Conservation (phyloP, 1,140 invertebrate genomes). For the Apis florea region DNA sequence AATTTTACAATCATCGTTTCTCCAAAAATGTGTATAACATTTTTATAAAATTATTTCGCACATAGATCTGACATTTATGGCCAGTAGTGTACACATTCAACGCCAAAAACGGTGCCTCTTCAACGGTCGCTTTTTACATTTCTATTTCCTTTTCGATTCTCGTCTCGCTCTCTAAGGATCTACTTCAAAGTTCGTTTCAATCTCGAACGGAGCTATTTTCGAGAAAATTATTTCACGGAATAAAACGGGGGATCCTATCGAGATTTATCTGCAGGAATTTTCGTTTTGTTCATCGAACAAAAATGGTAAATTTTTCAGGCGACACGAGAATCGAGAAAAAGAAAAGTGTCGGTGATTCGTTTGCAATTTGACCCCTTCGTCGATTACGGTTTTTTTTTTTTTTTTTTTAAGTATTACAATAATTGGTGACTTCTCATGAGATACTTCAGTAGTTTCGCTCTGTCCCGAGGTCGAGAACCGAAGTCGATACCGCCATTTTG, state of each 20-base stretch:
- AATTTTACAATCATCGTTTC: neutral
- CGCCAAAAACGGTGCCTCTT: slow-evolving; percentile 32
- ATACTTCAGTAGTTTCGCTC: slow-evolving; percentile 70
- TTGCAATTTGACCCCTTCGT: slow-evolving; percentile 54
- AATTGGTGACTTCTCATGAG: slow-evolving; percentile 77
- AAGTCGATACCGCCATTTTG: slow-evolving; percentile 36
- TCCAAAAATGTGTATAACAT: no score
- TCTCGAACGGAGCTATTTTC: neutral
- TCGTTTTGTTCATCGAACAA: no score
- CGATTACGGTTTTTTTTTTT: slow-evolving; percentile 25
- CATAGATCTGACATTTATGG: no score
- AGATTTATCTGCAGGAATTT: neutral
- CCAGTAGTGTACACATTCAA: neutral
- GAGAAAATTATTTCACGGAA: neutral
- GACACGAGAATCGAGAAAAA: slow-evolving; percentile 20
- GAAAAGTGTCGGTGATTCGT: slow-evolving; percentile 44
- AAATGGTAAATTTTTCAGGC: neutral
- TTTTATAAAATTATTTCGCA: no score
- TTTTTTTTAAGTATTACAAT: slow-evolving; percentile 68
- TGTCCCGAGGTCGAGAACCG: slow-evolving; percentile 54
- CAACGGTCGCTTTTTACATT: neutral
- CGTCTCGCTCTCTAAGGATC: neutral
- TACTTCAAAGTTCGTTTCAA: neutral
- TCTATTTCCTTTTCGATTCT: slow-evolving; percentile 17
- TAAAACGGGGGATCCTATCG: neutral